Base-by-base conservation (phyloP, 2,797 vertebrate genomes). In the Cetoscarus ocellatus region DNA sequence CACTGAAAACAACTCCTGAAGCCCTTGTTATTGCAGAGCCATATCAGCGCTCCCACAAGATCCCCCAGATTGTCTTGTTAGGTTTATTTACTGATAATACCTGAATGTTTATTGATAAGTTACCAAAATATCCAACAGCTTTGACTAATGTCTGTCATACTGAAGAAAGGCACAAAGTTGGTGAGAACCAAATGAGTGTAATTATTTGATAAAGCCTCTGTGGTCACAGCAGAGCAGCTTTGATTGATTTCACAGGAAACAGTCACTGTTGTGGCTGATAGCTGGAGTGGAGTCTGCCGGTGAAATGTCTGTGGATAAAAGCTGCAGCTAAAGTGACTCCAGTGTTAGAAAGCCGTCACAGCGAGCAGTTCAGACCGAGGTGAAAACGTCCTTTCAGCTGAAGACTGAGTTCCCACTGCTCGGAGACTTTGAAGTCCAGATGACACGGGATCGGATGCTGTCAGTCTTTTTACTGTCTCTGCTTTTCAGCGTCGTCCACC, bases 301-400 rank as follows among this genome's bases (percentile, higher is more conserved):
- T 72, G 47, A 70, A 61, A 27, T 53, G 3, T 4, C 40, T 61
- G 76, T 55, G 77, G 70, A 79, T 77, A 75, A 81, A 79, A 79
- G 70, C 77, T 66, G 58, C 13, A 63, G 75, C 62, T 73, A 64
- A 75, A 80, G 66, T 67, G 47, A 64, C 66, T 47, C 7, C 73
- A 61, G 67, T 73, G 54, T 53, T 72, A 52, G 60, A 62, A 42
- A 40, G 66, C 15, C 13, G 17, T 8, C 12, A 44, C 55, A 13
- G 69, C 18, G 55, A 9, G 11, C 38, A 6, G 67, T 66, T 76
- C 70, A 67, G 64, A 38, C 47, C 35, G 50, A 63, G 67, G 75
- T 71, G 75, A 63, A 53, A 40, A 11, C 52, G 47, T 58, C 44
- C 54, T 61, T 61, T 66, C 58, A 81, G 67, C 39, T 64, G 7